phyloP scores from a whole-genome alignment of 2,888 invertebrate genomes.

The Drosophila birchii region DNA sequence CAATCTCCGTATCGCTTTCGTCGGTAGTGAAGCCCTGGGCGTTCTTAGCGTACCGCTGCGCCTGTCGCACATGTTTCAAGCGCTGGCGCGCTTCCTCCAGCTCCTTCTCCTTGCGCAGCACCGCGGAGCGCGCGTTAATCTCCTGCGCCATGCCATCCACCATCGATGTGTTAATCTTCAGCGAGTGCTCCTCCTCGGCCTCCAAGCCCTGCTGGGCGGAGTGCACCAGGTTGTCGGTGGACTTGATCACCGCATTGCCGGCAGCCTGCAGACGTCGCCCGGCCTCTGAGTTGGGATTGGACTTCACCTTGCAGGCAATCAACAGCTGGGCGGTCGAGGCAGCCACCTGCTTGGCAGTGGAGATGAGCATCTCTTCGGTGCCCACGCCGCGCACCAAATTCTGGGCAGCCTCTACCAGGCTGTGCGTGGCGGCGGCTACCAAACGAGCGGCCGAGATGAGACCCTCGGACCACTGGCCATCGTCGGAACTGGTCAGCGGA shows the following conservation, averaged over 20 bases:
- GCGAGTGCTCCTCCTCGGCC: conserved; percentile 95
- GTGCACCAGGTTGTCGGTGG: conserved; percentile 98
- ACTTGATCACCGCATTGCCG: conserved; percentile 98
- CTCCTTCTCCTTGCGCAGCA: conserved; percentile 96
- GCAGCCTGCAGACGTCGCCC: conserved; percentile 96
- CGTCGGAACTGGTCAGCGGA: conserved; percentile 94
- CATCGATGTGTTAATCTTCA: conserved; percentile 96
- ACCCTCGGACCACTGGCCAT: conserved; percentile 99
- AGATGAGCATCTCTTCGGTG: conserved; percentile 97
- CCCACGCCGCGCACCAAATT: conserved; percentile 96
- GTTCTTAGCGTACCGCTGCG: conserved; percentile 92
- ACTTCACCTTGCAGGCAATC: conserved; percentile 99
- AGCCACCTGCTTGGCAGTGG: conserved; percentile 98
- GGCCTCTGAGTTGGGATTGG: conserved; percentile 97
- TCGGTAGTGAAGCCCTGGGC: conserved; percentile 85
- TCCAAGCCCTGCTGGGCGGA: conserved; percentile 97
- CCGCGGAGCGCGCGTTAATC: conserved; percentile 95
- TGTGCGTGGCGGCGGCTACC: conserved; percentile 99
- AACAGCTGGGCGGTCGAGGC: conserved; percentile 98
- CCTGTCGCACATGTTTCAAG: conserved; percentile 95
- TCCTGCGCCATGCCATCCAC: conserved; percentile 99
- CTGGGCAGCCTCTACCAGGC: conserved; percentile 98
- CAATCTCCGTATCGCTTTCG: conserved; percentile 88
- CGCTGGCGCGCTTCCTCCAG: conserved; percentile 96
- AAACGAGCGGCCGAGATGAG: conserved; percentile 97